Evolutionary conservation across 2,888 invertebrate genomes (phyloP), one percentile per base, ranked within the genome.

Genomic region (Allygus modestus): DNA sequence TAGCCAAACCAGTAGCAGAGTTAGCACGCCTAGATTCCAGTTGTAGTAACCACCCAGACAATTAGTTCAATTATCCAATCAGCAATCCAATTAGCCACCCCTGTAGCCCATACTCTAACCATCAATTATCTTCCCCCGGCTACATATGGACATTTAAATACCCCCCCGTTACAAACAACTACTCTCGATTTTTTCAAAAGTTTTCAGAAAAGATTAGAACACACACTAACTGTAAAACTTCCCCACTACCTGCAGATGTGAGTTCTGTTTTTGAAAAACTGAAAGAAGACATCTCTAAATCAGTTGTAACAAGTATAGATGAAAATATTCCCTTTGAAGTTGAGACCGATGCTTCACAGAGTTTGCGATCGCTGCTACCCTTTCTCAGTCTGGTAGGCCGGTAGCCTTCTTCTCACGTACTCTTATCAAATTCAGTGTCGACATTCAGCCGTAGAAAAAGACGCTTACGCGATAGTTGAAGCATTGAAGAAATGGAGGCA

Each of bases 391-490:
- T 12, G 85, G 84, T n/a, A 81, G 84, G 12, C 85, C 84, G 0
- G 82, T 87, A 15, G 85, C 84, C 54, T 85, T 86, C 51, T 84
- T 84, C 58, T 84, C 85, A 46, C 71, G 86, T 58, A 84, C 85
- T 41, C 43, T 87, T 58, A 33, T 69, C 28, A 79, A 23, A 82
- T 61, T 37, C 87, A 87, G 85, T 46, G 51, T 26, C 46, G 71
- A 7, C 87, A 86, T 51, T 86, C 87, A 17, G 28, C 85, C 1
- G 84, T 87, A n/a, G 86, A 86, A 75, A 87, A 87, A 69, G 86
- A 87, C 83, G 87, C 86, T 0, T 81, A 85, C 33, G 87, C 87
- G 12, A 88, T 86, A 37, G 85, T 85, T n/a, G 86, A 87, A 84
- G n/a, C 86, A 12, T 41, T 87, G 15, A 43, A 81, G 20, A 73